phyloP scores from a whole-genome alignment of 2,888 invertebrate genomes.

The Pinctada fucata region DNA sequence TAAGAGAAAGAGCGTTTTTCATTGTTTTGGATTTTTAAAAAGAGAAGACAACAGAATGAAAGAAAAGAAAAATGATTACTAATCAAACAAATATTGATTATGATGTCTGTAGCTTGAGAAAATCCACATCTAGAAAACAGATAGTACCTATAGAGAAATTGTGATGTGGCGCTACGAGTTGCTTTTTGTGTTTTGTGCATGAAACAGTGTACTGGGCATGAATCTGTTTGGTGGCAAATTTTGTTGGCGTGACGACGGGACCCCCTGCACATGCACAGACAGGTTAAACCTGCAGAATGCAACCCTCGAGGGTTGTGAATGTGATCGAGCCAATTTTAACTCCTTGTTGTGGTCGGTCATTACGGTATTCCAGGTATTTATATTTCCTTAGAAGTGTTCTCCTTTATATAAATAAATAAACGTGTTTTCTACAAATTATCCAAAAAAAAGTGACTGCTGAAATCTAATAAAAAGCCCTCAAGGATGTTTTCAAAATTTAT shows the following conservation, averaged over 20 bases:
- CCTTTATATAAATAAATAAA: not conserved
- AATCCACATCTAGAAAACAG: too few relatives aligned
- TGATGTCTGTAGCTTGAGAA: too few relatives aligned
- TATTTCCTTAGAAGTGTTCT: not conserved
- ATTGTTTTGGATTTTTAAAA: too few relatives aligned
- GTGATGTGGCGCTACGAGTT: conserved; percentile 32
- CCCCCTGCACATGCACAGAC: conserved; percentile 91
- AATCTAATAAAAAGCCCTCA: not conserved
- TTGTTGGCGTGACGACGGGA: conserved; percentile 87
- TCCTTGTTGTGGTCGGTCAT: conserved; percentile 78
- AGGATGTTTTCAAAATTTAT: not conserved
- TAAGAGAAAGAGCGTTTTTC: too few relatives aligned
- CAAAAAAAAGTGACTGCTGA: not conserved
- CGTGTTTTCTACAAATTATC: not conserved
- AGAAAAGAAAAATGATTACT: too few relatives aligned
- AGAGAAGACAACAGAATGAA: too few relatives aligned
- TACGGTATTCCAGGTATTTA: conserved; percentile 78
- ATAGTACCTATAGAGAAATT: not conserved
- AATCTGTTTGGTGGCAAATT: conserved; percentile 99
- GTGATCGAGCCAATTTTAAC: conserved; percentile 79
- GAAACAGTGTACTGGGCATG: conserved; percentile 99
- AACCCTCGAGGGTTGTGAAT: conserved; percentile 72
- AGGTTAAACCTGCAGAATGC: conserved; percentile 80
- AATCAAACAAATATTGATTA: too few relatives aligned
- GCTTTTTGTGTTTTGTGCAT: conserved; percentile 48